Evolutionary conservation across 2,888 invertebrate species (phyloP).

Genomic region (Sisyra terminalis): DNA sequence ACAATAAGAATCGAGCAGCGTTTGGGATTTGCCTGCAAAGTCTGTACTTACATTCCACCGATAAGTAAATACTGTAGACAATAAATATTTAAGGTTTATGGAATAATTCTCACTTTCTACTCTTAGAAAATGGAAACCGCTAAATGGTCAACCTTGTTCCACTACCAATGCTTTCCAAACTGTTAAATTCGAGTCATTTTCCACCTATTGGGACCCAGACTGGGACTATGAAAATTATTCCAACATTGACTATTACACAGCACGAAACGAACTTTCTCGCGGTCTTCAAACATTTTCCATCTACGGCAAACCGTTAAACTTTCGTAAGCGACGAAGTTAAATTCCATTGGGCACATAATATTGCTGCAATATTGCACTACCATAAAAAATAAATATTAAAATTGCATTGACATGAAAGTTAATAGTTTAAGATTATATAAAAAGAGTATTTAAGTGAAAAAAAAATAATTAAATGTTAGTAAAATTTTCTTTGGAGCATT

Average conservation of each 20-base stretch:
- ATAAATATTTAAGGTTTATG: not conserved
- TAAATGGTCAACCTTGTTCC: conserved; percentile 30
- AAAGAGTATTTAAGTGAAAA: not conserved
- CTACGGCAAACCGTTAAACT: conserved; percentile 62
- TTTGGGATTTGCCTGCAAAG: conserved; percentile 64
- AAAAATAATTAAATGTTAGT: not conserved
- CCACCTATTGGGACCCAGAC: conserved; percentile 60
- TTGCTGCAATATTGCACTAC: too few relatives aligned
- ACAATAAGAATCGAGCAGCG: conserved; percentile 47
- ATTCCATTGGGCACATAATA: too few relatives aligned
- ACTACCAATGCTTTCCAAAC: conserved; percentile 51
- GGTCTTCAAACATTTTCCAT: conserved; percentile 62
- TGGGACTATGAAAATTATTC: conserved; percentile 27
- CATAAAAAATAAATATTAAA: too few relatives aligned
- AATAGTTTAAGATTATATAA: too few relatives aligned
- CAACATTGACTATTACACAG: conserved; percentile 43
- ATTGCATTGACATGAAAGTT: too few relatives aligned
- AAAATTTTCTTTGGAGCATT: too few relatives aligned
- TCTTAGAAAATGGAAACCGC: conserved; percentile 59
- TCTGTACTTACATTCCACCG: conserved; percentile 64
- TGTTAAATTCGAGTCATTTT: conserved; percentile 57
- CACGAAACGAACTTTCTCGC: conserved; percentile 60
- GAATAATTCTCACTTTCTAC: conserved; percentile 3
- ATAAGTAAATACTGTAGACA: conserved; percentile 34
- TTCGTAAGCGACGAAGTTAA: conserved; percentile 36